Conservation (phyloP, 2,888 invertebrate genomes). For the Tipula helvola region DNA sequence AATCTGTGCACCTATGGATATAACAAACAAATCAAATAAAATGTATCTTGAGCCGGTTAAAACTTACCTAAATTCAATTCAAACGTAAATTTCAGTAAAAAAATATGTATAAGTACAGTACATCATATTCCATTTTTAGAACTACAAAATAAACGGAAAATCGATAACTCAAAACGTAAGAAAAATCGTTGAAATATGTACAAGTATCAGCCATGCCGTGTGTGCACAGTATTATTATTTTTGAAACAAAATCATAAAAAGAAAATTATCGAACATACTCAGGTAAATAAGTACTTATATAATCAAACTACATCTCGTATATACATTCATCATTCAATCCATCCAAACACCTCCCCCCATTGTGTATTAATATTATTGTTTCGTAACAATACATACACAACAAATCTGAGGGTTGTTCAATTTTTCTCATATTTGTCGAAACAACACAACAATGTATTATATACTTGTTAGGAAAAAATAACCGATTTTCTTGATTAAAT, state of each 20-base stretch:
- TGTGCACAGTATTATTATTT: neutral
- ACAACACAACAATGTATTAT: neutral
- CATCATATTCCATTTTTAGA: neutral
- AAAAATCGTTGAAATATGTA: neutral
- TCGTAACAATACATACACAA: neutral
- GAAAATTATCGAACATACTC: neutral
- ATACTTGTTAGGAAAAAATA: neutral
- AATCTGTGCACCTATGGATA: no score
- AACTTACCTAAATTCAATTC: neutral
- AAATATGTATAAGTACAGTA: neutral
- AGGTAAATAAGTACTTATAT: neutral
- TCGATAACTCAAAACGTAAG: neutral
- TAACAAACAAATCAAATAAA: neutral
- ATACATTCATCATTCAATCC: neutral
- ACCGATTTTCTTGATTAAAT: neutral
- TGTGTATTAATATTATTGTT: neutral
- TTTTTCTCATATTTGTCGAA: neutral
- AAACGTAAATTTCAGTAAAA: neutral
- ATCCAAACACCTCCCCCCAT: neutral
- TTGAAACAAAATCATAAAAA: neutral
- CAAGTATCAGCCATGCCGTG: neutral
- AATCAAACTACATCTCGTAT: neutral
- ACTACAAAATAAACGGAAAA: neutral
- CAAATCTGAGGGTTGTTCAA: neutral
- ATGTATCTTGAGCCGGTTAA: neutral